Conservation (phyloP, 2,888 invertebrate species). For the Xylophagus ater region DNA sequence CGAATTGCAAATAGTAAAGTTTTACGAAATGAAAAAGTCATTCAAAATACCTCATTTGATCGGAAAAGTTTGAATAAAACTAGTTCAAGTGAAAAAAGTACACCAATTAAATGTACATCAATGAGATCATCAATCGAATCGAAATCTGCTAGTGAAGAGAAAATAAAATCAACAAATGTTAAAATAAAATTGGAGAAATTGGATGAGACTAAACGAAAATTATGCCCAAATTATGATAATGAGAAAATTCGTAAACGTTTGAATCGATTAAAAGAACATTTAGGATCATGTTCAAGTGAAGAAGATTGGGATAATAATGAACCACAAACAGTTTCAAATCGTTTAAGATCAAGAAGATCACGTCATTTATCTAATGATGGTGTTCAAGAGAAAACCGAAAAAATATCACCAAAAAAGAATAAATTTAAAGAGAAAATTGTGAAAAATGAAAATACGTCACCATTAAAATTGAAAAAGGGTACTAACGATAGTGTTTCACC, state of each 20-base stretch:
- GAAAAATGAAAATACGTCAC: conserved; percentile 19
- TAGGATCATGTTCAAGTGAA: conserved; percentile 7
- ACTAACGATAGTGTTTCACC: too few relatives aligned
- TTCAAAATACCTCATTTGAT: conserved; percentile 25
- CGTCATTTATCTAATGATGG: conserved; percentile 9
- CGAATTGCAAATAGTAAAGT: conserved; percentile 37
- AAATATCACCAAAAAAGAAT: conserved; percentile 30
- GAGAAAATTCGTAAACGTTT: conserved; percentile 7
- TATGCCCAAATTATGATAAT: conserved; percentile 11
- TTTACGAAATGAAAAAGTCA: conserved; percentile 34
- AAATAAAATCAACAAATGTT: conserved; percentile 6
- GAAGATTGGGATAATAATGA: conserved; percentile 26
- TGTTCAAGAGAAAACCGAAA: conserved; percentile 17
- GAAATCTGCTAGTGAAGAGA: conserved; percentile 10
- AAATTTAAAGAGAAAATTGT: conserved; percentile 26
- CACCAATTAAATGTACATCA: background rate
- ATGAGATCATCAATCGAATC: conserved; percentile 1
- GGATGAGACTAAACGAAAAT: conserved; percentile 18
- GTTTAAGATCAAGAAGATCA: conserved; percentile 20
- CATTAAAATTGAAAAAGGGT: too few relatives aligned
- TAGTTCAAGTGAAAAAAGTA: background rate
- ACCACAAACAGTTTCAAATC: conserved; percentile 20
- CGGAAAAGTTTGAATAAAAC: background rate
- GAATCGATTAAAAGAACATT: conserved; percentile 5
- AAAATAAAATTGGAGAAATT: conserved; percentile 10